phyloP scores from a whole-genome alignment of 2,888 invertebrate genomes.

The Melinaea menophilus region DNA sequence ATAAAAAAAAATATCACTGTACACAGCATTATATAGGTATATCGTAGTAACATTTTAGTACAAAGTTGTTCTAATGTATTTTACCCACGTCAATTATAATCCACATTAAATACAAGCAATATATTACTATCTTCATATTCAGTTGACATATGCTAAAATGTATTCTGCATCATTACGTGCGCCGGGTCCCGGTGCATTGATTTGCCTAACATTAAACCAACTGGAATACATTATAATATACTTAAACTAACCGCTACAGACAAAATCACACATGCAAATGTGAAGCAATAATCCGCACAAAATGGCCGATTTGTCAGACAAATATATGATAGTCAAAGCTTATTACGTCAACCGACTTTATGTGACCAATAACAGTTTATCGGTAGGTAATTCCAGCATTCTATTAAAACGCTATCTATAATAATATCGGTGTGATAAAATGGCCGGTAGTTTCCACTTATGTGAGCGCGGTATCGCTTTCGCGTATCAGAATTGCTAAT shows the following conservation, averaged over 20 bases:
- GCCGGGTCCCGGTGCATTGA: constrained; percentile 21
- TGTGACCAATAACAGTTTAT: constrained; percentile 61
- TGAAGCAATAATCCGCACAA: constrained; percentile 48
- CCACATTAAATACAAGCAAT: constrained; percentile 21
- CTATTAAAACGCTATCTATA: constrained; percentile 62
- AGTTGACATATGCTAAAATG: constrained; percentile 16
- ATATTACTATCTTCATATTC: constrained; percentile 22
- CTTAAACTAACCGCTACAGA: constrained; percentile 34
- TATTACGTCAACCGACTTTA: constrained; percentile 67
- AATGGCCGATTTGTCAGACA: constrained; percentile 65
- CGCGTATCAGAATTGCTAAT: constrained; percentile 74
- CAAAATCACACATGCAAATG: constrained; percentile 57
- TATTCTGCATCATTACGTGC: constrained; percentile 24
- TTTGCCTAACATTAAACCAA: constrained; percentile 24
- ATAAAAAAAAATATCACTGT: too few species aligned
- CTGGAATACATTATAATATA: constrained; percentile 19
- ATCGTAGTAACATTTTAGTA: too few species aligned
- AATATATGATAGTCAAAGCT: constrained; percentile 64
- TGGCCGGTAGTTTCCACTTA: constrained; percentile 60
- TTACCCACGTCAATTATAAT: constrained; percentile 21
- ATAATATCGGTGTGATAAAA: constrained; percentile 64
- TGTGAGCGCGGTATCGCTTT: constrained; percentile 68
- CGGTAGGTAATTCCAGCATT: constrained; percentile 58
- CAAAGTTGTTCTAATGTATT: too few species aligned
- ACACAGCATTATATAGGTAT: too few species aligned